Base-by-base conservation (phyloP, 2,888 invertebrate species). In the Julus scandinavius region DNA sequence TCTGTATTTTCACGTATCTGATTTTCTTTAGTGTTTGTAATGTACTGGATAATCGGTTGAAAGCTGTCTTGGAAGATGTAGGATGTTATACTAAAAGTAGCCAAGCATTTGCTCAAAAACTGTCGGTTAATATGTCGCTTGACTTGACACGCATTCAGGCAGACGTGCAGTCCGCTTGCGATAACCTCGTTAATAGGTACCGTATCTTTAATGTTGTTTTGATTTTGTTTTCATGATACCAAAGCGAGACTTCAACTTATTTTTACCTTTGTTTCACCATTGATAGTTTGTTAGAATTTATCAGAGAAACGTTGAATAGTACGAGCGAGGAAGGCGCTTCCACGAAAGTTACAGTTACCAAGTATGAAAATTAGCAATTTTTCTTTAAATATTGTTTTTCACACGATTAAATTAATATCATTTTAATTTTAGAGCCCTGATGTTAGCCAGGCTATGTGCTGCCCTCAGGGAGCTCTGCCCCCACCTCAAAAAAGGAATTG, bases 381-480 rank as follows among this genome's bases (percentile, higher is more conserved):
- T n/a, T 29, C 11, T n/a, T 20, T 85, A n/a, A 9, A 54, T 20
- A 40, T 38, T n/a, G 20, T 45, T 29, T 86, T 86, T 20, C 0
- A 11, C 6, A 87, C 15, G 41, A 86, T 45, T 40, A 29, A 29
- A 7, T 29, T 85, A n/a, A 6, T 85, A 38, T 85, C 17, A 86
- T n/a, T 58, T 87, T 38, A 49, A n/a, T 54, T 87, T 72, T 9
- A 88, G 88, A 63, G 72, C 86, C 0, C 40, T 88, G n/a, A 58
- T 87, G 20, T 58, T 88, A 13, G 50, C 86, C 0, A 50, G 86
- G 54, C 13, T 88, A 15, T 88, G 86, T 72, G 38, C 49, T 41
- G 85, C 86, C 29, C 38, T 86, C 11, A n/a, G 58, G 4, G 88
- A 88, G 87, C 86, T 88, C 11, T 87, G 86, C 49, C 86, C 86